Conservation (phyloP, 2,888 invertebrate species). For the Cephonodes hylas region DNA sequence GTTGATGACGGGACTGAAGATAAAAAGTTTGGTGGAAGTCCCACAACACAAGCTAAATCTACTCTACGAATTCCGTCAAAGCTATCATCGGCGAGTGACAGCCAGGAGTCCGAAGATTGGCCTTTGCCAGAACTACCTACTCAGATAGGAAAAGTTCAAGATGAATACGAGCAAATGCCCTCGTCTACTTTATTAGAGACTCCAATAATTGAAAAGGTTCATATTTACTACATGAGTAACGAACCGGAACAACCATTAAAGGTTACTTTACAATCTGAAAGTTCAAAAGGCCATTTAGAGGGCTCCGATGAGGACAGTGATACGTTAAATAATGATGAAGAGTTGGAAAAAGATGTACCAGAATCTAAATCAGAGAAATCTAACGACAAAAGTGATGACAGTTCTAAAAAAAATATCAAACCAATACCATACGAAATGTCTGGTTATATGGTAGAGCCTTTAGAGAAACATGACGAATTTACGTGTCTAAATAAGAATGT, state of each 20-base stretch:
- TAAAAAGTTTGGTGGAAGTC: conserved; percentile 50
- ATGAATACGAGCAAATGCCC: conserved; percentile 88
- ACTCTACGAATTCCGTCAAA: conserved; percentile 62
- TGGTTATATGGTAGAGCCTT: conserved; percentile 75
- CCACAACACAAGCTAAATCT: conserved; percentile 52
- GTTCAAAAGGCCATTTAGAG: conserved; percentile 82
- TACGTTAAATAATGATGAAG: conserved; percentile 84
- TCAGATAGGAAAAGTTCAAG: conserved; percentile 58
- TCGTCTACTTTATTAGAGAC: conserved; percentile 87
- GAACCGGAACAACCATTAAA: conserved; percentile 89
- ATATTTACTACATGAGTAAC: conserved; percentile 89
- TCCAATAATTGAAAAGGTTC: conserved; percentile 87
- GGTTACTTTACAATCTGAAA: conserved; percentile 86
- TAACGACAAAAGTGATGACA: conserved; percentile 54
- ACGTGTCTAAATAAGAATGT: conserved; percentile 64
- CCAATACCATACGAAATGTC: conserved; percentile 75
- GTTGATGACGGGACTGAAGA: conserved; percentile 38
- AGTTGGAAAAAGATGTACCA: conserved; percentile 78
- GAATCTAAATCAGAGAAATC: conserved; percentile 73
- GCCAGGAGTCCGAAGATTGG: conserved; percentile 89
- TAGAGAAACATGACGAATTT: conserved; percentile 65
- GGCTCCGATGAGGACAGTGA: conserved; percentile 86
- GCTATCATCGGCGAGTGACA: conserved; percentile 80
- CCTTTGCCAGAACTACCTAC: conserved; percentile 87
- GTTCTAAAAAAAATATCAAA: conserved; percentile 57